Base-by-base conservation (phyloP, 1,140 invertebrate species). In the Drosophila baimaii region DNA sequence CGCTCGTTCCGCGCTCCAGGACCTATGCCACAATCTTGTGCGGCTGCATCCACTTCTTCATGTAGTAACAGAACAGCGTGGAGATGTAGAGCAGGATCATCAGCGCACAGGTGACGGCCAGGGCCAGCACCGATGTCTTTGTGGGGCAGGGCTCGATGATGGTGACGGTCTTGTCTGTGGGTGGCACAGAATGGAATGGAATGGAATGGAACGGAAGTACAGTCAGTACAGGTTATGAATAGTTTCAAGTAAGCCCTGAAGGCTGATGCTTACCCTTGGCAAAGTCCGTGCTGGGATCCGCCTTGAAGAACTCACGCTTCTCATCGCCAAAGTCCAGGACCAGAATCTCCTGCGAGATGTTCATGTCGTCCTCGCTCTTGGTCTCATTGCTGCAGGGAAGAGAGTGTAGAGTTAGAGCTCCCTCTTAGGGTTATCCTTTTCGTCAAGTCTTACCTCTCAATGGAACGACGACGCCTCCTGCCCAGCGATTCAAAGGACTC, bases 261-360 rank as follows among this genome's bases (percentile, higher is more conserved):
- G 2, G 15, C 13, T 9, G 10, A 19, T 55, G 41, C 41, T 91
- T 93, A 95, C 95, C 95, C 94, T 93, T 94, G 70, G 93, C 94
- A 91, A 95, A 97, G 86, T 97, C 96, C 80, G 96, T 94, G 92
- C 95, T 96, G 5, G 94, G 94, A 83, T 96, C 96, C 41, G 94
- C 95, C 85, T 95, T 95, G 33, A 97, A 93, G 91, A 95, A 97
- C 51, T 97, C 95, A 77, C 96, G 96, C 82, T 97, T 96, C 51
- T 98, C 96, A 92, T 98, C 97, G 23, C 97, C 97, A 83, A 97
- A 96, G 92, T 98, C 97, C 19, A 98, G 93, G 5, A 98, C 97
- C 5, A 98, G 93, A 90, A 98, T 98, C 92, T 98, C 97, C 91
- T 98, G 97, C 8, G 97, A 98, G 31, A 98, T 94, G 61, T 97